Base-by-base conservation (phyloP, 64 coral and sea anemone genomes). In the Montipora capricornis region DNA sequence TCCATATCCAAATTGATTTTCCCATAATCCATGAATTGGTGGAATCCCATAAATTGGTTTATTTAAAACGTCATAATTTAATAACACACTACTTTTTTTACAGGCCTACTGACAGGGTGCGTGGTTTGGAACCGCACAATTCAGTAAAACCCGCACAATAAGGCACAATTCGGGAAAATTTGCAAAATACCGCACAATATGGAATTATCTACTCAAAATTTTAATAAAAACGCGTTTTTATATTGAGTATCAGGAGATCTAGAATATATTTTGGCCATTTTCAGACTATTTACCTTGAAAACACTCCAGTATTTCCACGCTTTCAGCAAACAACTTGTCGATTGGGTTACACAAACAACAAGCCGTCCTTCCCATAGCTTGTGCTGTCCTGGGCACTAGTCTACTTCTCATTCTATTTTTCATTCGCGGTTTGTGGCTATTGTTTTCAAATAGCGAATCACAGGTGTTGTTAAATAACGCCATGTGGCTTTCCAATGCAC, bases 151-250 rank as follows among this genome's bases (percentile, higher is more conserved):
- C 84, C 61, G 64, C 84, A 74, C 84, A 88, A 48, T 88, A 74
- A 20, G 5, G 69, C 84, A 88, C 84, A 88, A 75, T 88, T 76
- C 68, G 0, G 9, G 74, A 53, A 88, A 88, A 60, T 9, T 60
- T 60, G 57, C 57, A 60, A 4, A 60, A 7, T 74, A 24, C 68
- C 86, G 68, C 86, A 88, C 86, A 88, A 88, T 75, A 73, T 24
- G 73, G 68, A 88, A 88, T 74, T 88, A 88, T 88, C 48, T 88
- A 88, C 3, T 88, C 86, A 75, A 73, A 88, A 88, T 73, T 73
- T 88, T 88, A 88, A 73, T 37, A 37, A 37, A 37, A 74, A 29
- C 47, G 74, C 50, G 49, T 47, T 29, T 51, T 37, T 37, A 37
- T 37, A 37, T 37, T 37, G 44, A 88, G 49, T 75, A 88, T 73